Percentiles rank a stretch among this genome's conserved stretches.
Evolutionary conservation across 1,140 invertebrate genomes (phyloP).

Genomic region (Melitaea cinxia): DNA sequence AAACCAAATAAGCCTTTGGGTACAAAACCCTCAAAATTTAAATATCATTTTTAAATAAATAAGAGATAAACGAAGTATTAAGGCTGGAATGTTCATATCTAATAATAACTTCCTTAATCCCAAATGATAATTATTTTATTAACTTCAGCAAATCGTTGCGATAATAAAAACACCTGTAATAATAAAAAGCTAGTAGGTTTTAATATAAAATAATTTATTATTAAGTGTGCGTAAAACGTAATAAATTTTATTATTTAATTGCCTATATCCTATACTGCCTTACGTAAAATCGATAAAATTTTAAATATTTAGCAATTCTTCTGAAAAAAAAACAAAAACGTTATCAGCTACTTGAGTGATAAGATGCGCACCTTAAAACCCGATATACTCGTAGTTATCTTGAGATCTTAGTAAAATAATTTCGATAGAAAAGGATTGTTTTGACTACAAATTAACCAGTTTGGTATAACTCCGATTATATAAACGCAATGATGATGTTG

Average conservation of each 20-base stretch:
- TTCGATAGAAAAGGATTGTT: background rate
- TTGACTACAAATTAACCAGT: too few relatives aligned
- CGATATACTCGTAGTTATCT: too few relatives aligned
- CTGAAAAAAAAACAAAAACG: background rate
- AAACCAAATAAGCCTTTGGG: background rate
- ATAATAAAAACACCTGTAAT: constrained; percentile 1
- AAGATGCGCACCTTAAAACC: background rate
- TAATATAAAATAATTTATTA: background rate
- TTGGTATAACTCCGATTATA: too few relatives aligned
- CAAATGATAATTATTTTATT: background rate
- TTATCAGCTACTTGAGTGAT: constrained; percentile 4
- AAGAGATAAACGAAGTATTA: background rate
- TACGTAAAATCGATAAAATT: background rate
- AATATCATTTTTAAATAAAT: background rate
- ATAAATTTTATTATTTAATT: background rate
- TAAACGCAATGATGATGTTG: too few relatives aligned
- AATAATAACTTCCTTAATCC: background rate
- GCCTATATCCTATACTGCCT: background rate
- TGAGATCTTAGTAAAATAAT: background rate
- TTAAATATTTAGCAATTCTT: background rate
- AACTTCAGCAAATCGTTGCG: background rate
- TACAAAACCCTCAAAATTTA: background rate
- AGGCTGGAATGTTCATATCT: background rate
- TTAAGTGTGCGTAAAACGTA: background rate
- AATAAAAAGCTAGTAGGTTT: background rate